Evolutionary conservation across 2,113 vertebrate genomes (phyloP), one percentile per base, ranked within the genome.

Genomic region (Stomatorhinus ivindoensis): DNA sequence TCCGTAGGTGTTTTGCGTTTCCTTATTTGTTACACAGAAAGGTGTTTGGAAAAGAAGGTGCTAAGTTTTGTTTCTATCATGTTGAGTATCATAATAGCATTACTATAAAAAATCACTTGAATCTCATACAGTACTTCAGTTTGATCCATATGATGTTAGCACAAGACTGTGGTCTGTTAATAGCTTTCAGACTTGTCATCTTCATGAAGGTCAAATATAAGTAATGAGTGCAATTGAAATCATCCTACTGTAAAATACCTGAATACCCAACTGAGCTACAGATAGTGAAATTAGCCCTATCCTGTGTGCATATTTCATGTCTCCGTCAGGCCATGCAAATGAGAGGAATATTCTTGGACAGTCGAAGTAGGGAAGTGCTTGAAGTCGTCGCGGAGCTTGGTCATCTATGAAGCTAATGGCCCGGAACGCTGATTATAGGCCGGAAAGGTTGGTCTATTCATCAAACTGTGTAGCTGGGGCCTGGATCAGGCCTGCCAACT

Each of bases 361-460:
- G 93, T 92, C 94, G 94, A 58, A 44, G 93, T 90, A 92, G 92
- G 92, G 91, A 91, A 90, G 86, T 48, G 88, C 91, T 93, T 94
- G 13, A 3, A 86, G 47, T 19, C 15, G 3, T 53, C 27, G 83
- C 92, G 93, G 93, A 91, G 89, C 93, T 92, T 92, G 83, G 89
- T 91, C 88, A 90, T 93, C 92, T 94, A 88, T 91, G 90, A 92
- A 91, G 91, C 91, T 93, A 94, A 94, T 93, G 92, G 92, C 91
- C 93, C 91, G 92, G 91, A 91, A 94, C 92, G 92, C 93, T 94
- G 92, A 94, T 94, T 93, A 94, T 91, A 92, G 92, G 92, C 93
- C 92, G 93, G 92, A 92, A 92, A 89, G 92, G 92, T 93, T 93
- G 92, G 93, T 93, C 92, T 89, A 91, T 92, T 91, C 93, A 91